Conservation (phyloP, 2,888 invertebrate genomes). For the Xanthorhoe designata region DNA sequence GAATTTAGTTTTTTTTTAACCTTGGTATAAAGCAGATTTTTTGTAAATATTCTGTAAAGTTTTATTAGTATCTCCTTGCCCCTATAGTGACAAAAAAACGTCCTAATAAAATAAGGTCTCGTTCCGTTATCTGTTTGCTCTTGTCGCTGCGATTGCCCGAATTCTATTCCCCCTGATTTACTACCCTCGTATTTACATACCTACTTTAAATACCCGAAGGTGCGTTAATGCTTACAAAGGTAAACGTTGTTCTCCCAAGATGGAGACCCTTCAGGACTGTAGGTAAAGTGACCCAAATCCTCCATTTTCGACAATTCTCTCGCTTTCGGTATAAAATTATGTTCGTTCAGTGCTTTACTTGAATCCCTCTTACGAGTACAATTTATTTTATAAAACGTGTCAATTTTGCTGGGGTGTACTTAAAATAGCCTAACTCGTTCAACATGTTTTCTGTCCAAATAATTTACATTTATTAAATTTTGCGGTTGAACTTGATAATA, state of each 20-base stretch:
- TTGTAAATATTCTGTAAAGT: not conserved
- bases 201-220: slow-evolving; percentile 45
- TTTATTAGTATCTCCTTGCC: slow-evolving; percentile 3
- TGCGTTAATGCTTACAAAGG: slow-evolving; percentile 49
- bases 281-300: slow-evolving; percentile 64
- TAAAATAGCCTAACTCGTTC: not conserved
- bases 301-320: slow-evolving; percentile 57
- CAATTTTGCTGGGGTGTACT: not conserved
- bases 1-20: no score
- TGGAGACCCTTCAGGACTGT: slow-evolving; percentile 55
- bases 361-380: slow-evolving; percentile 10
- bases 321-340: slow-evolving; percentile 38
- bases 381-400: slow-evolving; percentile 11
- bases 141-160: slow-evolving; percentile 28
- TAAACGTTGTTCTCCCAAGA: slow-evolving; percentile 56
- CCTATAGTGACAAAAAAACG: slow-evolving; percentile 9
- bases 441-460: not conserved
- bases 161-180: slow-evolving; percentile 43
- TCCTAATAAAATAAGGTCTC: slow-evolving; percentile 31
- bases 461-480: not conserved
- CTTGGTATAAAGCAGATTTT: no score
- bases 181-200: slow-evolving; percentile 43
- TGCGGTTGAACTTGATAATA: not conserved
- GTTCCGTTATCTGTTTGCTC: slow-evolving; percentile 24
- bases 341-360: slow-evolving; percentile 24